Base-by-base conservation (phyloP, 2,888 invertebrate genomes). In the Ophion costatus region DNA sequence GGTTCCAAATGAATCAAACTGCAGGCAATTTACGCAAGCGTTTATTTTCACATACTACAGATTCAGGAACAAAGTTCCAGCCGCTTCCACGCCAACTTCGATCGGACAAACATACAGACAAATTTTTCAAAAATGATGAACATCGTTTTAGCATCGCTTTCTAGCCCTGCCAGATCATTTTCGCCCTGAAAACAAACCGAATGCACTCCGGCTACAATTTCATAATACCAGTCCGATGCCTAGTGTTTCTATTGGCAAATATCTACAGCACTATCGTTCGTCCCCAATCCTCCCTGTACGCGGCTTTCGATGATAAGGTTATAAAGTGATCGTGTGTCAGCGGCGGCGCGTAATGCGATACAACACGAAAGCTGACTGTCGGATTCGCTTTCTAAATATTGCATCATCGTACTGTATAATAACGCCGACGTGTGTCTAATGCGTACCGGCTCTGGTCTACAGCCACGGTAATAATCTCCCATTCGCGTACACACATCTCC, bases 381-480 rank as follows among this genome's bases (percentile, higher is more conserved):
- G 71, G 89, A 88, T 87, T 88, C 90, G 89, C 90, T 90, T 90
- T 90, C 90, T 90, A 90, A 90, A 88, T 82, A 86, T 90, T 90
- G 82, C 89, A 71, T 86, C 89, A 90, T 64, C 71, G 51, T 61
- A 42, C 38, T 42, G 66, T 78, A 45, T 81, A 78, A 78, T 61
- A 67, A 79, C 24, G 80, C n/a, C 24, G 79, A 71, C 73, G 73
- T 71, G 61, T 78, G 61, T 64, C 59, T 80, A 69, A 70, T 80
- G 64, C 59, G 63, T 64, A 69, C n/a, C 57, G 22, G 64, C 59
- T 59, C n/a, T 59, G 61, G 20, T 59, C n/a, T 73, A 79, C 22
- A 64, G 33, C 22, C 14, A 79, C 57, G 61, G 63, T 33, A 33
- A 83, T 73, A 74, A 85, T 77, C 79, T 70, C 56, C 42, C 45